These are phyloP conservation scores for Ormyrus nitidulus DNA, from an alignment of 2,888 invertebrate species.

Conservation along the genomic window DNA sequence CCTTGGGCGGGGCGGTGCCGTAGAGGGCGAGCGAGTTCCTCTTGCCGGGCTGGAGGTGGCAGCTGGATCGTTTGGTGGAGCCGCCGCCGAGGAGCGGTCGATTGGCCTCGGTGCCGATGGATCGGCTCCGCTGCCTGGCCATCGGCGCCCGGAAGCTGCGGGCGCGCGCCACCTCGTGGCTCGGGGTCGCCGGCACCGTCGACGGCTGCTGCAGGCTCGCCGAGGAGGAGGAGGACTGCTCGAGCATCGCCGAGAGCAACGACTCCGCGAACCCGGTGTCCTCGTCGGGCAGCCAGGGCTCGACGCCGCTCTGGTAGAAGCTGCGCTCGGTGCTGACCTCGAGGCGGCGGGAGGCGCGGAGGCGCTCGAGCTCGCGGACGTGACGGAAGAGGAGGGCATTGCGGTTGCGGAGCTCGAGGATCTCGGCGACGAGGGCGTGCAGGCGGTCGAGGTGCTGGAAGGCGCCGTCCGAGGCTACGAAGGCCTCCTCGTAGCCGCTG, in stretches of 20 bases:
- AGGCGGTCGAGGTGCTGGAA: conserved; percentile 89
- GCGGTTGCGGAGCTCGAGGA: conserved; percentile 84
- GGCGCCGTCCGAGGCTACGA: conserved; percentile 79
- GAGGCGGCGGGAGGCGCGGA: conserved; percentile 79
- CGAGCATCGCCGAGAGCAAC: conserved; percentile 80
- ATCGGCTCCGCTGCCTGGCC: conserved; percentile 78
- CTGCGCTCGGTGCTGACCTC: background rate
- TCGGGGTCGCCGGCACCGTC: background rate
- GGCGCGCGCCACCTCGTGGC: conserved; percentile 7
- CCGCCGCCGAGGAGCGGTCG: conserved; percentile 7
- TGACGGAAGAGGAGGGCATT: conserved; percentile 82
- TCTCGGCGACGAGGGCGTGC: conserved; percentile 85
- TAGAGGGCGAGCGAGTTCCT: conserved; percentile 38
- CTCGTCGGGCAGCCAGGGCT: conserved; percentile 77
- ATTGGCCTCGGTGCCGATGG: conserved; percentile 80
- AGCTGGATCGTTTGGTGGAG: conserved; percentile 30
- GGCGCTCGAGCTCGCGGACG: conserved; percentile 84
- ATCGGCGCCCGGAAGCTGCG: conserved; percentile 72
- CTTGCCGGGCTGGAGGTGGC: conserved; percentile 45
- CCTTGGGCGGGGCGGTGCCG: conserved; percentile 76
- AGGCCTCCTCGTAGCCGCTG: conserved; percentile 63
- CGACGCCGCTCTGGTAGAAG: conserved; percentile 77
- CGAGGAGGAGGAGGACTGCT: conserved; percentile 77
- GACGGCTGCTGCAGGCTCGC: background rate
- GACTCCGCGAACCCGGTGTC: conserved; percentile 81